Evolutionary conservation across 1,140 invertebrate genomes (phyloP), one percentile per base, ranked within the genome.

Genomic region (Periplaneta americana): DNA sequence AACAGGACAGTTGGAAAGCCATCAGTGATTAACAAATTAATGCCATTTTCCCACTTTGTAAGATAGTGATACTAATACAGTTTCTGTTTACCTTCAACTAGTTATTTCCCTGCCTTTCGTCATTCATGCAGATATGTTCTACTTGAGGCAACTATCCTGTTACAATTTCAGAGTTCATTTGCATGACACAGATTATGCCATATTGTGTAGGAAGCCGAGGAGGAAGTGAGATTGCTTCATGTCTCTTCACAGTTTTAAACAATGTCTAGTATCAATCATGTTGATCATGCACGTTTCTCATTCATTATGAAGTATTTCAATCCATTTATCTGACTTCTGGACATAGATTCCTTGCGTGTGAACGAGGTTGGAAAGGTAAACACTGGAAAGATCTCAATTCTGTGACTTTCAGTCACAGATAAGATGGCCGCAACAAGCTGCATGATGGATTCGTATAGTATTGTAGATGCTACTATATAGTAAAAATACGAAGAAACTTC

Each of bases 121-220:
- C 28, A 76, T 28, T 15, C 75, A 76, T 13, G 13, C 11, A 76
- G 28, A 76, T 76, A 28, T 76, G 28, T 76, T 76, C 33, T 76
- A 76, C 28, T 17, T 76, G 75, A 76, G 75, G 75, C 75, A 76
- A 76, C 75, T 76, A 11, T 76, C 75, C 13, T 76, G 75, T 15
- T 76, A 76, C 33, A 76, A 76, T 34, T 76, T 76, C 33, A 28
- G 75, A 28, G 33, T 76, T 13, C 75, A 34, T 76, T 13, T 31
- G 75, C 75, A 76, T 76, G 75, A 28, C 75, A 76, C 75, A 15
- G 75, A 76, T 11, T 13, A 76, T 28, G 75, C 75, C 11, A 76
- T 28, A 76, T 15, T 76, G 75, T 76, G 75, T 76, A 76, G 75
- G 75, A 15, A 28, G 28, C 28, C 11, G 75, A 28, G 75, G 28